Evolutionary conservation across 2,113 vertebrate species (phyloP), one percentile per base, ranked within the genome.

Genomic region (Megaceryle torquata): DNA sequence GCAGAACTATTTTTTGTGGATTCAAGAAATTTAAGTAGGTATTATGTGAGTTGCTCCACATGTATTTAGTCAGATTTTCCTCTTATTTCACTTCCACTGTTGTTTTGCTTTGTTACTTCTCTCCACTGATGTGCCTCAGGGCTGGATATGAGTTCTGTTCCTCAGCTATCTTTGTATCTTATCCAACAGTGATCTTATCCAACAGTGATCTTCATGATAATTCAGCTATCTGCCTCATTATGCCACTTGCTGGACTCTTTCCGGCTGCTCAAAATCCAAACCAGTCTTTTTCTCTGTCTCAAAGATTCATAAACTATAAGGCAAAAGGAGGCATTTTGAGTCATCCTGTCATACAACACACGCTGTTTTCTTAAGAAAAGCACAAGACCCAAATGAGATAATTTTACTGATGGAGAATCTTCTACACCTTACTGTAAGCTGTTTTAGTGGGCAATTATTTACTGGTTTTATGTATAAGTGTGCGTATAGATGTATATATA

Each of bases 151-250:
- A 81, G 54, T 86, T 93, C 70, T 84, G n/a, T 95, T 93, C 89
- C 77, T 96, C 74, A 59, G 63, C 82, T 94, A 64, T 86, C 77
- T 91, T 76, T 94, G 54, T 93, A 28, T 82, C 91, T 92, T 92
- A 90, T 82, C 71, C 82, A 95, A 72, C 35, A 70, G 35, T 72
- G 77, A 91, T 86, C 80, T 86, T 93, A 94, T 87, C 82, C 91
- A 89, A 33, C 70, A 92, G 65, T 61, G 83, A 90, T 92, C 67
- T 93, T 94, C 54, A 80, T 79, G 92, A 69, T 79, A 91, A 77
- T 87, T 93, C 81, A 80, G 53, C 70, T 91, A 64, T 87, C 77
- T 94, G 72, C 70, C 88, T 96, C 86, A 91, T 96, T 89, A 54
- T 95, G 75, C 77, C 60, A 39, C 87, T 96, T 97, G 61, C 80